Base-by-base conservation (phyloP, 1,140 invertebrate genomes). In the Agraylea sexmaculata region DNA sequence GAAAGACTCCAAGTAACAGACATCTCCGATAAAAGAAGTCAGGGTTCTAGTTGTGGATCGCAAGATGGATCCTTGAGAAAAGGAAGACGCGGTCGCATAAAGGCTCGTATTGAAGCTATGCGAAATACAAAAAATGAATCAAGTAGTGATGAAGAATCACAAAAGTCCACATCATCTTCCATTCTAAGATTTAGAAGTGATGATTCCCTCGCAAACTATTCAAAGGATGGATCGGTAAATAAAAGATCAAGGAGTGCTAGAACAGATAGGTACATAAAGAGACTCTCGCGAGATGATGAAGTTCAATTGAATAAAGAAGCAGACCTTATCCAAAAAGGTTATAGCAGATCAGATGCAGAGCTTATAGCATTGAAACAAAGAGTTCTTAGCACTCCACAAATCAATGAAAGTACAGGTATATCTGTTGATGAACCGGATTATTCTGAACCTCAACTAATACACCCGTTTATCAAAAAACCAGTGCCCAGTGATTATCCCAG, bases 201-300 rank as follows among this genome's bases (percentile, higher is more conserved):
- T 38, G 78, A 79, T 49, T 78, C 70, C 39, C 62, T 74, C 31
- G 73, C 70, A 52, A 63, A 63, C 22, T 40, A 49, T 49, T 66
- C 60, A 37, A 66, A 68, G 47, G 73, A 70, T 28, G 71, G 69
- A 18, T 73, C 68, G 3, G 55, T 66, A 23, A 60, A 62, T 30
- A 64, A 64, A 45, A 59, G 55, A 34, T 59, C 59, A 10, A 66
- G 83, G 37, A 72, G 74, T 13, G 80, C 83, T 0, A 67, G 83
- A 47, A 86, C 81, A 32, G 83, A 87, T 56, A 68, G 83, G 20
- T 83, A 85, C 50, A 73, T 82, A 31, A 81, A 81, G 53, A 64
- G 83, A 21, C 60, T 83, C 33, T 82, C 78, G 3, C 68, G 74
- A 23, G 80, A 83, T 42, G 77, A 80, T 23, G 73, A 74, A 53